Conservation (phyloP, 2,113 vertebrate genomes). For the Tauraco erythrolophus region DNA sequence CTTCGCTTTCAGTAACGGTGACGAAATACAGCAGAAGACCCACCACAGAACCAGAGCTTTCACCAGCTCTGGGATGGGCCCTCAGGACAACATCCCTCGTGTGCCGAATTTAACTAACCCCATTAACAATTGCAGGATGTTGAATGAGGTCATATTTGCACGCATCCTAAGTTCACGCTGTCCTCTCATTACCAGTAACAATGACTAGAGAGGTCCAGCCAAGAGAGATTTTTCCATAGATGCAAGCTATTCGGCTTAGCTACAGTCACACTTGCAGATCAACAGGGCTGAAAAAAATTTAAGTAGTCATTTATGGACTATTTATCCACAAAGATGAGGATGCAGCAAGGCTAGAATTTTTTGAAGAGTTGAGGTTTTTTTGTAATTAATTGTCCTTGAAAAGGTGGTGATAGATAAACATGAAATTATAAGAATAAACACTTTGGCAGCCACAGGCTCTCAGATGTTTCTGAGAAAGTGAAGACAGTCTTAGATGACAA, state of each 20-base stretch:
- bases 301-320: neutral
- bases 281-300: neutral
- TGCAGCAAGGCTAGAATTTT: neutral
- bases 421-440: neutral
- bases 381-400: neutral
- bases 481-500: neutral
- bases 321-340: neutral
- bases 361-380: neutral
- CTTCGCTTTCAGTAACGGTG: neutral
- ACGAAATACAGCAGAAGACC: neutral
- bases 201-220: neutral
- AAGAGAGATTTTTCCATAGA: constrained; percentile 38
- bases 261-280: neutral
- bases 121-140: constrained; percentile 61
- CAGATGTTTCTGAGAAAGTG: neutral
- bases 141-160: constrained; percentile 45
- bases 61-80: constrained; percentile 9
- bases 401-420: neutral
- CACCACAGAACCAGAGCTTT: constrained; percentile 11
- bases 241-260: neutral
- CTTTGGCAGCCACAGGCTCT: neutral
- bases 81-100: constrained; percentile 13
- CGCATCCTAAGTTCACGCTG: neutral
- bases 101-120: constrained; percentile 21
- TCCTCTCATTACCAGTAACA: constrained; percentile 59